phyloP scores from a whole-genome alignment of 2,113 vertebrate species.

The Craseonycteris thonglongyai region DNA sequence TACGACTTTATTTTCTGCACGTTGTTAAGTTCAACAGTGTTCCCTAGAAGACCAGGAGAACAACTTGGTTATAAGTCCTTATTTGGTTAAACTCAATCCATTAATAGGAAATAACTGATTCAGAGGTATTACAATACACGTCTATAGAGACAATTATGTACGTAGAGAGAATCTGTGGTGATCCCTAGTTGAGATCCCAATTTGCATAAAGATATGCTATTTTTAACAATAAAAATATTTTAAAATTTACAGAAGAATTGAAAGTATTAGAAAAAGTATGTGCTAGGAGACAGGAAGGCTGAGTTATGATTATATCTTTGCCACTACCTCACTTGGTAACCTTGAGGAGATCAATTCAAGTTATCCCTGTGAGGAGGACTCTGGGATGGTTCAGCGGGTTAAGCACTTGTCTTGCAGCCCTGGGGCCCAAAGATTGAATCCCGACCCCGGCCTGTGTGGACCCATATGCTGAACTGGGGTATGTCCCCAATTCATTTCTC shows the following conservation, averaged over 20 bases:
- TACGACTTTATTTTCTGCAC: not conserved
- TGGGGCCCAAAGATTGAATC: too few relatives aligned
- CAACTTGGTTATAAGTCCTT: not conserved
- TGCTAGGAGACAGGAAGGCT: not conserved
- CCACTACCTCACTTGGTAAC: not conserved
- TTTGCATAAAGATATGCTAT: not conserved
- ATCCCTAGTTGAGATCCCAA: not conserved
- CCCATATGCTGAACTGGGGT: too few relatives aligned
- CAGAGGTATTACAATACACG: not conserved
- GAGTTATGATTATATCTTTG: not conserved
- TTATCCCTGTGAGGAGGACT: not conserved
- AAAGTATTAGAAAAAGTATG: not conserved
- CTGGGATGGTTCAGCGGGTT: too few relatives aligned
- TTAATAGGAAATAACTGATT: not conserved
- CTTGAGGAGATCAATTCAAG: not conserved
- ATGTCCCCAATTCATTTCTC: too few relatives aligned
- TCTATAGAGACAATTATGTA: not conserved
- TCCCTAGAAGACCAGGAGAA: not conserved
- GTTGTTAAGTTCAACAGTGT: not conserved
- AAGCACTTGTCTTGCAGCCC: too few relatives aligned
- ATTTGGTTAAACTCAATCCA: not conserved
- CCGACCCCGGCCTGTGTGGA: too few relatives aligned
- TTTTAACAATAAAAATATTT: not conserved
- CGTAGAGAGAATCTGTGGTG: not conserved
- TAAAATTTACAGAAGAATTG: not conserved